These are phyloP conservation scores for Callipepla squamata DNA, from an alignment of 2,113 vertebrate species.

Conservation along the genomic window DNA sequence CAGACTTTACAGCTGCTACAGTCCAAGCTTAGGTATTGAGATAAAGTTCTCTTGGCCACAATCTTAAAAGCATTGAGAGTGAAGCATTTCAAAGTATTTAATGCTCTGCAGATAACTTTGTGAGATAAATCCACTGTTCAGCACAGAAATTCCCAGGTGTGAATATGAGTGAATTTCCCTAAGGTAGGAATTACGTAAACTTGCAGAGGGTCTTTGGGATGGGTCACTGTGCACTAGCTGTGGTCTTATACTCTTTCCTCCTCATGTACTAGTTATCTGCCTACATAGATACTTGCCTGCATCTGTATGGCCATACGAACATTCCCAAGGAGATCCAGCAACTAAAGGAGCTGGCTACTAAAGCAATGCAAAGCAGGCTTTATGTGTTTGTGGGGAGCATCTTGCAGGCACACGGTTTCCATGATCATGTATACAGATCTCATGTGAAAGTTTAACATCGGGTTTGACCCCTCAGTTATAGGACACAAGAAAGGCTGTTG, in stretches of 20 bases:
- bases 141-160: neutral
- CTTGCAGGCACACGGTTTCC: neutral
- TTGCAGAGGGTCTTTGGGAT: rapidly evolving
- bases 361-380: neutral
- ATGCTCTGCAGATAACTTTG: neutral
- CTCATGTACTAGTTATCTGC: neutral
- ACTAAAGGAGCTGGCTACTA: neutral
- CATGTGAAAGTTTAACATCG: constrained; percentile 13
- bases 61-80: neutral
- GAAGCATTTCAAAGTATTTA: neutral
- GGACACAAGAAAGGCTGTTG: constrained; percentile 31
- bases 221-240: neutral
- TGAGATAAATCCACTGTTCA: neutral
- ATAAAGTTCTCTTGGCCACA: neutral
- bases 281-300: neutral
- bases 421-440: neutral
- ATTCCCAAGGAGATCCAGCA: neutral
- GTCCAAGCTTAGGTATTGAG: neutral
- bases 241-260: neutral
- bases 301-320: neutral
- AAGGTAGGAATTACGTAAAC: neutral
- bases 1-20: neutral
- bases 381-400: neutral
- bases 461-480: constrained; percentile 25
- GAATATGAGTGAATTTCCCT: neutral